These are phyloP conservation scores for Hecatera dysodea DNA, from an alignment of 2,888 invertebrate genomes.

Conservation along the genomic window DNA sequence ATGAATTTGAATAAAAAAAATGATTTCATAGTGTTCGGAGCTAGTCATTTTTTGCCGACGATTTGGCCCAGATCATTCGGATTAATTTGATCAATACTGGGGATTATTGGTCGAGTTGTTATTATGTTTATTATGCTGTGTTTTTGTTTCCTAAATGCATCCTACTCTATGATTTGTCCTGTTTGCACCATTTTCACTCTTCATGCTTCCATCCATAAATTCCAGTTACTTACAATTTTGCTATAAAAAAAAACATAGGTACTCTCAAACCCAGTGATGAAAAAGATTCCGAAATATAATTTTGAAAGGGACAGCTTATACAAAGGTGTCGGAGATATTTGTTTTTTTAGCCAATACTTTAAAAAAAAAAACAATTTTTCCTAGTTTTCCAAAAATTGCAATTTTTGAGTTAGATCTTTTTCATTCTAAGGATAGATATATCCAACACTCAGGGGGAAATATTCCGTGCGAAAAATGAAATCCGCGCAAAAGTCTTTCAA, in stretches of 20 bases:
- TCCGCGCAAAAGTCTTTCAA: conserved; percentile 13
- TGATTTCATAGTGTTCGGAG: conserved; percentile 48
- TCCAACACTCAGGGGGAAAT: not conserved
- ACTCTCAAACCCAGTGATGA: no score
- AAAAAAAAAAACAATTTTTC: no score
- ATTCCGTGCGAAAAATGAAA: conserved; percentile 6
- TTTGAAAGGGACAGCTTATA: no score
- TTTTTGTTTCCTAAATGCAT: not conserved
- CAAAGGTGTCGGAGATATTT: no score
- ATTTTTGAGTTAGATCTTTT: no score
- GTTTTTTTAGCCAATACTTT: no score
- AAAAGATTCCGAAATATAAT: no score
- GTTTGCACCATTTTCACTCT: not conserved
- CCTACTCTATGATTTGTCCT: not conserved
- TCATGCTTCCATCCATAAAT: not conserved
- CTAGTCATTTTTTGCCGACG: conserved; percentile 38
- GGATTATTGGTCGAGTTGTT: conserved; percentile 21
- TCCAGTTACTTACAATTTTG: no score
- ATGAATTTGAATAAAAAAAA: conserved; percentile 52
- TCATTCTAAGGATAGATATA: no score
- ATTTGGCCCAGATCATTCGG: conserved; percentile 31
- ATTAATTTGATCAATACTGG: conserved; percentile 28
- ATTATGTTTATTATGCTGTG: not conserved
- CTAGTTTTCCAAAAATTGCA: no score
- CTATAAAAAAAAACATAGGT: no score